These are phyloP conservation scores for Nematolebias whitei DNA, from an alignment of 2,113 vertebrate genomes.

Conservation along the genomic window DNA sequence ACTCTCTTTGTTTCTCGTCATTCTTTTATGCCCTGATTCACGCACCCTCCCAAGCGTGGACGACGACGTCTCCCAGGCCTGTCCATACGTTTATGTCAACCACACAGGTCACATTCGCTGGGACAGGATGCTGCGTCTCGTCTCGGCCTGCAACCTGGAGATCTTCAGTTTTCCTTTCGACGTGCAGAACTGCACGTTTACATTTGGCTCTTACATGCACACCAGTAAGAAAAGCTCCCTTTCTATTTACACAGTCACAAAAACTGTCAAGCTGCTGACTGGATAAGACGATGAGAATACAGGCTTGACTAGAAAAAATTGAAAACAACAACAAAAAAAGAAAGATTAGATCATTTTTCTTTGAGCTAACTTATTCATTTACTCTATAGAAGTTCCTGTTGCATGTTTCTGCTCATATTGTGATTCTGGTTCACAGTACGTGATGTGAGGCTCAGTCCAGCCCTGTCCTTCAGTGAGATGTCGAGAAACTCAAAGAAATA, in stretches of 20 bases:
- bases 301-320: too few relatives aligned
- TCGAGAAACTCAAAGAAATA: constrained; percentile 81
- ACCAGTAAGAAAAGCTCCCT: constrained; percentile 70
- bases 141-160: constrained; percentile 84
- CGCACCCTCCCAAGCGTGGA: constrained; percentile 72
- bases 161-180: constrained; percentile 88
- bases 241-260: background rate
- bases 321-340: background rate
- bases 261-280: background rate
- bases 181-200: constrained; percentile 84
- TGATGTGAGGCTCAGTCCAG: constrained; percentile 79
- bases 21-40: too few relatives aligned
- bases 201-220: constrained; percentile 86
- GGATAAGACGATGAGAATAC: too few relatives aligned
- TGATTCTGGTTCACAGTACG: constrained; percentile 56
- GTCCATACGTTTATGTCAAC: constrained; percentile 82
- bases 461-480: constrained; percentile 81
- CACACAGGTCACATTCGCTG: constrained; percentile 82
- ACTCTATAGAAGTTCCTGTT: too few relatives aligned
- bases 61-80: constrained; percentile 79
- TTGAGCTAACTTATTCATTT: too few relatives aligned
- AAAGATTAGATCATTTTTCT: too few relatives aligned
- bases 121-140: constrained; percentile 80
- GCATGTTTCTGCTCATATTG: background rate
- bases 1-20: background rate